Evolutionary conservation across 1,140 invertebrate species (phyloP).

Genomic region (Calliphora vicina): DNA sequence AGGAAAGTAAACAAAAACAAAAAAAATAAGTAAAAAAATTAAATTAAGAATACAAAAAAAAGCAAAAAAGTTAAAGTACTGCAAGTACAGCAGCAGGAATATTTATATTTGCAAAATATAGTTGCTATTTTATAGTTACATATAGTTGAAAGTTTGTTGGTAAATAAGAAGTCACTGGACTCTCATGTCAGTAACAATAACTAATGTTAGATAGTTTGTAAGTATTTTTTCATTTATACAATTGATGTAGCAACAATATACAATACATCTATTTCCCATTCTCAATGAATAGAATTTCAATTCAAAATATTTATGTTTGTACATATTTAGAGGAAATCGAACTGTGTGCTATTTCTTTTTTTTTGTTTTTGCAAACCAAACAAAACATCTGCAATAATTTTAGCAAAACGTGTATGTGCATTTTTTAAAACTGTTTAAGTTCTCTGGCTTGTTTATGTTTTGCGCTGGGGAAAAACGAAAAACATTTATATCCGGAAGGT

Average conservation of each 20-base stretch:
- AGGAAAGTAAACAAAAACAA: slow-evolving; percentile 17
- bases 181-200: neutral
- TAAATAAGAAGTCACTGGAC: neutral
- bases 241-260: neutral
- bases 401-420: neutral
- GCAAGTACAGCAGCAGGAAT: too few relatives aligned
- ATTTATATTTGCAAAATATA: too few relatives aligned
- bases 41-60: neutral
- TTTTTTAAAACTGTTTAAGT: neutral
- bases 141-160: neutral
- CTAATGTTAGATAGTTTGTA: neutral
- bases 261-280: neutral
- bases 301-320: neutral
- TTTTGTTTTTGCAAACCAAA: neutral
- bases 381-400: slow-evolving; percentile 11
- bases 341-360: neutral
- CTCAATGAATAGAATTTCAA: neutral
- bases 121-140: too few relatives aligned
- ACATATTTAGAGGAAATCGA: neutral
- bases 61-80: neutral
- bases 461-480: neutral
- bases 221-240: neutral
- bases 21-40: neutral
- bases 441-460: neutral
- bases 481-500: neutral